These are phyloP conservation scores for Calliphora vicina DNA, from an alignment of 1,140 invertebrate species.

Conservation along the genomic window DNA sequence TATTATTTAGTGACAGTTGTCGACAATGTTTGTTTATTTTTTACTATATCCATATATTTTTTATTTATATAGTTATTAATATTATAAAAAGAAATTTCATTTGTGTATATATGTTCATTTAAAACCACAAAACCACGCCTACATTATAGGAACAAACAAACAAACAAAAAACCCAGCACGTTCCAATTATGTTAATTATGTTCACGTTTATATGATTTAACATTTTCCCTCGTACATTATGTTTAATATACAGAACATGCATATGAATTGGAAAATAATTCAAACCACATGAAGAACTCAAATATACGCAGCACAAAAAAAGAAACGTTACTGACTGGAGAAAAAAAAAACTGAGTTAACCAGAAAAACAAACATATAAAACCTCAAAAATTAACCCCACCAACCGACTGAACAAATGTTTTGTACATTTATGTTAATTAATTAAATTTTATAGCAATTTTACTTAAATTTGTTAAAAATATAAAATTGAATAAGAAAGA, in stretches of 20 bases:
- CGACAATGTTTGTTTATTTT: too few relatives aligned
- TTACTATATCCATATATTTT: neutral
- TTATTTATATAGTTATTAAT: neutral
- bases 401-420: neutral
- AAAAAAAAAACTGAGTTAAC: too few relatives aligned
- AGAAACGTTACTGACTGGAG: too few relatives aligned
- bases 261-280: neutral
- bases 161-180: neutral
- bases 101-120: neutral
- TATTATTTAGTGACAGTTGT: neutral
- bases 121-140: slow-evolving; percentile 18
- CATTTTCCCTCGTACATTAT: neutral
- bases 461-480: too few relatives aligned
- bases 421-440: neutral
- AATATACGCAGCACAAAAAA: neutral
- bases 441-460: neutral
- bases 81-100: neutral
- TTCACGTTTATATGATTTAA: neutral
- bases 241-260: too few relatives aligned
- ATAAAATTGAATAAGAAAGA: too few relatives aligned
- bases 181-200: slow-evolving; percentile 29
- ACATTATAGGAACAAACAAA: neutral
- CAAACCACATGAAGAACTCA: neutral
- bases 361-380: neutral
- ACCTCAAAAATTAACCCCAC: neutral